phyloP scores from a whole-genome alignment of 2,113 vertebrate species.

The Jacana jacana region DNA sequence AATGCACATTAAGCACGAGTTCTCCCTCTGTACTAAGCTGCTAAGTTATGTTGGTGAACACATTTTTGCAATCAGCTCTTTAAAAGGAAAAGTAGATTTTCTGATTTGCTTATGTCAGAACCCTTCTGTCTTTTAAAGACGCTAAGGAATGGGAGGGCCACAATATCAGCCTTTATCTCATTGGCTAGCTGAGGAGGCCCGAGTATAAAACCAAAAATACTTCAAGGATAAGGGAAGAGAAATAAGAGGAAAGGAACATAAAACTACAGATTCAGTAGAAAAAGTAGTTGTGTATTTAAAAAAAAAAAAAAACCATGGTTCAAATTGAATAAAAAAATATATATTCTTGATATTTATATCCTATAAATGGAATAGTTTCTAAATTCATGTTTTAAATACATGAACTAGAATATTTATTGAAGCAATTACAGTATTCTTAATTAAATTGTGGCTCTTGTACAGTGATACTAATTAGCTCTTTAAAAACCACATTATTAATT shows the following conservation, averaged over 20 bases:
- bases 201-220: not conserved
- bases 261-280: not conserved
- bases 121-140: not conserved
- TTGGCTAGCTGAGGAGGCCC: not conserved
- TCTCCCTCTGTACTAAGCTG: not conserved
- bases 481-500: constrained; percentile 37
- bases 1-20: not conserved
- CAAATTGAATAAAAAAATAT: not conserved
- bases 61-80: not conserved
- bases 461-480: constrained; percentile 31
- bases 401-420: not conserved
- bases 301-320: not conserved
- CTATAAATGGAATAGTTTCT: not conserved
- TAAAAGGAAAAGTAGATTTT: not conserved
- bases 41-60: not conserved
- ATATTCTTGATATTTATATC: not conserved
- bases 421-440: constrained; percentile 18
- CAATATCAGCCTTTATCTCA: not conserved
- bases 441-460: constrained; percentile 7
- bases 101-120: not conserved
- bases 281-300: not conserved
- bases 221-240: not conserved
- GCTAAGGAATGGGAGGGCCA: not conserved
- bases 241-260: not conserved
- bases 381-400: not conserved